Evolutionary conservation across 2,888 invertebrate genomes (phyloP), one percentile per base, ranked within the genome.

Genomic region (Gonocerus acuteangulatus): DNA sequence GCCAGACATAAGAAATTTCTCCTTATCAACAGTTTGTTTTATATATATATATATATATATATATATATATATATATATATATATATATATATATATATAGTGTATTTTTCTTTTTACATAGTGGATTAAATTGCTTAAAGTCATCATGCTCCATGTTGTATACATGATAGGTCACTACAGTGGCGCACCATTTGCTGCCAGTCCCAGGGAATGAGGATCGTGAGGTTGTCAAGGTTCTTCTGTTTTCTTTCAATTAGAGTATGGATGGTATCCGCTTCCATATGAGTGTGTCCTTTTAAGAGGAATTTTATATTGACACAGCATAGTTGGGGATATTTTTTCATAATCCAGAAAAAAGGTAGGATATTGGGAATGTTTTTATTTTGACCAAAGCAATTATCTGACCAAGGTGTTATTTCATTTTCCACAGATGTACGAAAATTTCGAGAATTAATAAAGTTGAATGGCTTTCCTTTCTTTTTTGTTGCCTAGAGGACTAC

Each of bases 211-310:
- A 16, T 42, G 3, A 42, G n/a, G n/a, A 42, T 42, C 13, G 42
- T 9, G 3, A 42, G 4, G 42, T 42, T 42, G 7, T 42, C 13
- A 42, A 42, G 4, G 3, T 42, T 42, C n/a, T 42, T 42, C 4
- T 13, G 4, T 13, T 42, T 42, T 13, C 42, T 3, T 13, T 42
- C 16, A 9, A 42, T 42, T 13, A 42, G 42, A 4, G 42, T n/a
- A 42, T 42, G 42, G 42, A 42, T 13, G n/a, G 42, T 42, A 9
- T 42, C 42, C 42, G 42, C 42, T n/a, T 42, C 42, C 42, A 42
- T 42, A 42, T 42, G 42, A 15, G 42, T 42, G n/a, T 42, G 4
- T 7, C 42, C 42, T 13, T 7, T 42, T 16, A 42, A n/a, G 3
- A 42, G 42, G n/a, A 15, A 42, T 13, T 42, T 15, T 13, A 7